Percentiles rank a stretch among this genome's conserved stretches.
Conservation (phyloP, 2,888 invertebrate genomes). For the Chrysolina americana region DNA sequence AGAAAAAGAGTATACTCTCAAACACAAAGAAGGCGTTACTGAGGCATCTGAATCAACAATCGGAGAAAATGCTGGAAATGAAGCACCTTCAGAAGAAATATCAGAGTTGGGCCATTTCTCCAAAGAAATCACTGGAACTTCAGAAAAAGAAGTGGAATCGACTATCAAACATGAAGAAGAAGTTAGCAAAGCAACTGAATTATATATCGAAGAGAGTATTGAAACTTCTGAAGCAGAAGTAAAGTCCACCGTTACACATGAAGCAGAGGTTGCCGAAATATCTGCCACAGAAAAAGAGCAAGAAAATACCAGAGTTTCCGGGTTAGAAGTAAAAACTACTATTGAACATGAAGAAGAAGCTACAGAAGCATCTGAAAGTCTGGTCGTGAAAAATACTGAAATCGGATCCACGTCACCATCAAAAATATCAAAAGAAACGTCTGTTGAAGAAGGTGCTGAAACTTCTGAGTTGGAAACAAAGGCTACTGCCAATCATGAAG, state of each 20-base stretch:
- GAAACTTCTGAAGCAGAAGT: neutral
- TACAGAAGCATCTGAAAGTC: too few species aligned
- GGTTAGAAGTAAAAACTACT: too few species aligned
- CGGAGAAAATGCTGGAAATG: constrained; percentile 5
- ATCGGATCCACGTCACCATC: neutral
- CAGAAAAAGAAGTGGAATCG: neutral
- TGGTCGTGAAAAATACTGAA: neutral
- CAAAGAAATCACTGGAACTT: neutral
- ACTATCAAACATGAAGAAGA: neutral
- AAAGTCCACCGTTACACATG: neutral
- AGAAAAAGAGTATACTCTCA: neutral
- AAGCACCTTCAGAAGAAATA: neutral
- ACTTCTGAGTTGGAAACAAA: neutral
- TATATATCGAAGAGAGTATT: neutral
- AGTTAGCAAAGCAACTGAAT: neutral
- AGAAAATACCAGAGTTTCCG: too few species aligned
- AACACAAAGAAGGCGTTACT: neutral
- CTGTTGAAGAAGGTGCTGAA: too few species aligned
- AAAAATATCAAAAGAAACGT: neutral
- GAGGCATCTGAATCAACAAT: constrained; percentile 1
- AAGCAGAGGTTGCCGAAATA: neutral
- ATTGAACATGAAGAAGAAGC: too few species aligned
- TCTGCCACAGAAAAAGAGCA: neutral
- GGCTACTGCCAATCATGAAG: neutral
- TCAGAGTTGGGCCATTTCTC: too few species aligned